Evolutionary conservation across 1,140 invertebrate genomes (phyloP), one percentile per base, ranked within the genome.

Genomic region (Macrotrachela quadricornifera): DNA sequence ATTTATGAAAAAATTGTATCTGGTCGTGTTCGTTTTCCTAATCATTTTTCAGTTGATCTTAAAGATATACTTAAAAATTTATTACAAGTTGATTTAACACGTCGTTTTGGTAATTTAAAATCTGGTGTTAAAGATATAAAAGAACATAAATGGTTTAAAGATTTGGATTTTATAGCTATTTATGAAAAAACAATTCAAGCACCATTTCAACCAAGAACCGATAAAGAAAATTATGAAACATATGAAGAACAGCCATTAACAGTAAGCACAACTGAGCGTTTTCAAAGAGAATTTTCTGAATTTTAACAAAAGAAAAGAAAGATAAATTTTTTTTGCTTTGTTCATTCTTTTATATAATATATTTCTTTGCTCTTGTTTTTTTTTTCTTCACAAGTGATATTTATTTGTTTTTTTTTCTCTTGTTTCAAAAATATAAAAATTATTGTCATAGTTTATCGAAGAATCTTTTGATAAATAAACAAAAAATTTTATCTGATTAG

Each of bases 51-150:
- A 51, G 72, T 72, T 50, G 92, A 97, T 68, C 71, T 97, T 57
- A 97, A 96, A 70, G 92, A 97, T 72, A 76, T 99, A 57, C 74
- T 97, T 60, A 80, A 90, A 58, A 95, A 95, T 70, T 73, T 97
- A 49, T 76, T 99, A 49, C 92, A 97, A 75, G 90, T 96, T 18
- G 92, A 97, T 71, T 75, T 97, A 57, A 97, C 92, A 52, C 97
- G 97, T 67, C 80, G 92, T 63, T 97, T 88, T 71, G 92, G 92
- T 50, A 99, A 99, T 71, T 72, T 97, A 53, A 96, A 95, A 70
- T 94, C 94, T 61, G 92, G 87, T 54, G 91, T 97, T 14, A 94
- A 94, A 73, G 92, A 97, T 72, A 97, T 97, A 66, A 96, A 96
- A 73, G 83, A 83, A 61, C 91, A 97, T 74, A 94, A 90, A 70